phyloP scores from a whole-genome alignment of 2,888 invertebrate genomes.

The Polyommatus icarus region DNA sequence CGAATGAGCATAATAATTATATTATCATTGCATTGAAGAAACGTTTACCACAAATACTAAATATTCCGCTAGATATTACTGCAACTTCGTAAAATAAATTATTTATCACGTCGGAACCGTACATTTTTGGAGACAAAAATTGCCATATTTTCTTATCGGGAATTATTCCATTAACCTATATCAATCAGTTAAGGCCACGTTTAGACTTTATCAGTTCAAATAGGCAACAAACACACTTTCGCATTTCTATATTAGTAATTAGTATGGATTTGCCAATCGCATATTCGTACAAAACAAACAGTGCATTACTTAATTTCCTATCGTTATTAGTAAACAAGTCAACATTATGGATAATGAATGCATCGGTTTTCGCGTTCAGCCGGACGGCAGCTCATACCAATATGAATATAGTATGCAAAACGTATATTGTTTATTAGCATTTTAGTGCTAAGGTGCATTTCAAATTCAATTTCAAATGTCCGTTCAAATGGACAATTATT shows the following conservation, averaged over 20 bases:
- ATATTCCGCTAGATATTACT: no score
- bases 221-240: no score
- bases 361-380: slow-evolving; percentile 31
- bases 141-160: no score
- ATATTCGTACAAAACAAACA: slow-evolving; percentile 12
- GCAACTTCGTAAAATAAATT: no score
- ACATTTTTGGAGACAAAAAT: no score
- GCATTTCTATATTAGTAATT: neutral
- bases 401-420: slow-evolving; percentile 33
- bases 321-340: slow-evolving; percentile 33
- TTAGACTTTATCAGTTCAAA: no score
- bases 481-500: slow-evolving; percentile 28
- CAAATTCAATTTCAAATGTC: slow-evolving; percentile 30
- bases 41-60: no score
- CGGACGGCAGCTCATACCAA: slow-evolving; percentile 28
- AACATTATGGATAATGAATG: slow-evolving; percentile 33
- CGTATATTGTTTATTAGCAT: slow-evolving; percentile 27
- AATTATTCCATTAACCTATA: no score
- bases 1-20: no score
- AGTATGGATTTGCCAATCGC: neutral
- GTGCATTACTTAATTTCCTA: slow-evolving; percentile 20
- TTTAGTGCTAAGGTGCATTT: slow-evolving; percentile 29
- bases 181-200: no score
- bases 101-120: no score
- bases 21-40: no score